Evolutionary conservation across 2,888 invertebrate species (phyloP), one percentile per base, ranked within the genome.

Genomic region (Griposia aprilina): DNA sequence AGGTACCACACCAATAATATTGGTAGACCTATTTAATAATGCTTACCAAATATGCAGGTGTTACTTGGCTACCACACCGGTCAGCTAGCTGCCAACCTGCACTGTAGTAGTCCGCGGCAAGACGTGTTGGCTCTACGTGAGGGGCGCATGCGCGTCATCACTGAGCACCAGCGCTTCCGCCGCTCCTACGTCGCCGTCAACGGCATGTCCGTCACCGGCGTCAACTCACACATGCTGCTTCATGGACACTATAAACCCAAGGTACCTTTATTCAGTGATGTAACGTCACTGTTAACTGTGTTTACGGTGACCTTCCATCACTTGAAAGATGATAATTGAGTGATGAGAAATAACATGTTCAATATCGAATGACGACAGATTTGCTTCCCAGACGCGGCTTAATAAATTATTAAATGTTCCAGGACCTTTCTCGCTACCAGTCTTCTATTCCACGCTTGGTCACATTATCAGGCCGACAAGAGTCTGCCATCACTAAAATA

Each of bases 81-180:
- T 2, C 86, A 94, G 15, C 95, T 98, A 71, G 98, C 98, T 0
- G 97, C 97, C 0, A 98, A 98, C 93, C 94, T 98, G n/a, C 97
- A 98, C 92, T 98, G 96, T 91, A 94, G 96, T 0, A 94, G 91
- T 0, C 98, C 98, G 0, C 95, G 97, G 8, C 92, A 95, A 45
- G 96, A 96, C 45, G 90, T 97, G 0, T 92, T 93, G 48, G 96
- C 96, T 15, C 88, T 97, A 15, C 91, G 93, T 2, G 96, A 97
- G 1, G 97, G 97, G 0, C 93, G 96, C 78, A 93, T 97, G 55
- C 90, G 96, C 88, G 97, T 98, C 30, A 97, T 98, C 5, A 96
- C 97, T 0, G 97, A 97, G 81, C 95, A 93, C 93, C 97, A 89
- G 78, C 94, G 89, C 1, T 98, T 97, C 95, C 92, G 95, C 17